phyloP scores from a whole-genome alignment of 2,888 invertebrate genomes.

The Caenorhabditis sp. region DNA sequence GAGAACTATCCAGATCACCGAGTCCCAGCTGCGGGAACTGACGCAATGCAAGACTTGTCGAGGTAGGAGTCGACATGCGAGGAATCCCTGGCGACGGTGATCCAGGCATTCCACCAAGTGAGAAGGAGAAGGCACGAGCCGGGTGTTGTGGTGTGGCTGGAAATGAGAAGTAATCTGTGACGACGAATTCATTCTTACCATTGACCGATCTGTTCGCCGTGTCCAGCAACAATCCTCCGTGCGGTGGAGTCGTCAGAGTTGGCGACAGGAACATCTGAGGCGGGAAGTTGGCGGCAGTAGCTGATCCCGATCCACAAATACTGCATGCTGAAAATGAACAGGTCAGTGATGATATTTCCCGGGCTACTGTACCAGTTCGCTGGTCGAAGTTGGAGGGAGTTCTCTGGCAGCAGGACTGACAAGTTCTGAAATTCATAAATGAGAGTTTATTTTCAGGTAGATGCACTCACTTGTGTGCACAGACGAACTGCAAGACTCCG shows the following conservation, averaged over 20 bases:
- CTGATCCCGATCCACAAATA: constrained; percentile 26
- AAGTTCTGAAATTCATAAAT: constrained; percentile 42
- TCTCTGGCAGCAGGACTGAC: constrained; percentile 31
- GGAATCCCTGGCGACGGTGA: constrained; percentile 21
- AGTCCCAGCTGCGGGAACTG: constrained; percentile 4
- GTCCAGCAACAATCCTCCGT: constrained; percentile 21
- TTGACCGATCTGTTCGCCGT: not conserved
- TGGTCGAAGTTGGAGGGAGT: constrained; percentile 7
- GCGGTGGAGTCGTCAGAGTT: constrained; percentile 27
- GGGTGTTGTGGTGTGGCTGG: constrained; percentile 22
- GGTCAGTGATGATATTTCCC: not conserved
- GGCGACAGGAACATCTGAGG: constrained; percentile 55
- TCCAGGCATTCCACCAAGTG: constrained; percentile 20
- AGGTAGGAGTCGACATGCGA: constrained; percentile 25
- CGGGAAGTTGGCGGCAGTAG: constrained; percentile 29
- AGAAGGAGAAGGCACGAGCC: constrained; percentile 46
- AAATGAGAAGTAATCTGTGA: not conserved
- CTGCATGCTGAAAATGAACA: constrained; percentile 16
- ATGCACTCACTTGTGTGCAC: constrained; percentile 33
- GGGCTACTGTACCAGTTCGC: not conserved
- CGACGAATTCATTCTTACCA: too few relatives aligned
- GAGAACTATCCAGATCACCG: constrained; percentile 11
- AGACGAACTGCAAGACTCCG: constrained; percentile 31
- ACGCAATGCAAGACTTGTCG: constrained; percentile 5
- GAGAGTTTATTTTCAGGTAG: not conserved